Percentiles rank a stretch among this genome's conserved stretches.
These are phyloP conservation scores for Pasiphila rectangulata DNA, from an alignment of 2,888 invertebrate genomes.

Conservation along the genomic window DNA sequence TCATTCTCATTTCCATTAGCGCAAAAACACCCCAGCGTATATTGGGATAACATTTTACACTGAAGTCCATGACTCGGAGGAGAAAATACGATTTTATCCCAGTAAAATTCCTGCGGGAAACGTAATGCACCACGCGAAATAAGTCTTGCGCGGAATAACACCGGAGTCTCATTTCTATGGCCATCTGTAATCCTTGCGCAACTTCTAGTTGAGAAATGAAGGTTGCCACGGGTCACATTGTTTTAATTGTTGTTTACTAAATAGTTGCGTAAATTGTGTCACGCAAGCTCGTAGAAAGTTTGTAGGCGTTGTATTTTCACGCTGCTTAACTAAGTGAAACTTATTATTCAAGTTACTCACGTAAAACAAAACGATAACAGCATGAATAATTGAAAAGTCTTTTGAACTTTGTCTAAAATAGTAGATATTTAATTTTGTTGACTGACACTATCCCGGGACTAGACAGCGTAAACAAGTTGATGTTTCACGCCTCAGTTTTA, in stretches of 20 bases:
- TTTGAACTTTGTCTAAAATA: neutral
- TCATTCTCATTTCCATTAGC: no score
- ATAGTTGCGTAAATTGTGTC: slow-evolving; percentile 3
- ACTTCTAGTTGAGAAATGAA: neutral
- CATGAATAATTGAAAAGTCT: slow-evolving; percentile 1
- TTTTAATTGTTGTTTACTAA: slow-evolving; percentile 6
- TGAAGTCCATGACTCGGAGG: no score
- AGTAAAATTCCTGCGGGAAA: no score
- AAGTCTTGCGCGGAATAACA: no score
- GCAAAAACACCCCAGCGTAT: no score
- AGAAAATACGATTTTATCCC: no score
- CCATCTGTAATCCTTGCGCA: neutral
- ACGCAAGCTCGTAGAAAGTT: neutral
- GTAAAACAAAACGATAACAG: neutral
- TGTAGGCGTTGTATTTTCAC: neutral
- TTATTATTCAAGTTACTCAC: neutral
- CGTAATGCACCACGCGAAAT: no score
- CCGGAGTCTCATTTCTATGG: neutral
- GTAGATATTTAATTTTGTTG: neutral
- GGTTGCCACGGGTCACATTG: neutral
- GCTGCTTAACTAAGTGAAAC: neutral
- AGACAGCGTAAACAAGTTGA: neutral
- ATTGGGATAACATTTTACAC: no score
- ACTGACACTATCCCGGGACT: neutral
- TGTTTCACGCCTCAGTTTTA: neutral